A percentile compares a stretch with the other conserved stretches of the same genome.
Conservation (phyloP, 2,888 invertebrate species). For the Tribolium freemani region DNA sequence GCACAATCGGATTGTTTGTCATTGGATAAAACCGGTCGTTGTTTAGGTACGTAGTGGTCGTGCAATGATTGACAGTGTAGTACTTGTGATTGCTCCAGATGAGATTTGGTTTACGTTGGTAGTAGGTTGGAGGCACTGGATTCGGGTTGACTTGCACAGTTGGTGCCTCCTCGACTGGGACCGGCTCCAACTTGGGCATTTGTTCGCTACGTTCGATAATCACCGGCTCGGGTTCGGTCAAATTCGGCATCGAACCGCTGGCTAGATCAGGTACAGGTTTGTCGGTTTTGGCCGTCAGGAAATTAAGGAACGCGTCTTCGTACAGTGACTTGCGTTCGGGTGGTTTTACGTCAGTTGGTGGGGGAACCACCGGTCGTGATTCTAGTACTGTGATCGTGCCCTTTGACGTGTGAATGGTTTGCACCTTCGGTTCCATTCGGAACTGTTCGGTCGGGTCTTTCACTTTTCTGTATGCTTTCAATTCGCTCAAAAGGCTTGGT, state of each 20-base stretch:
- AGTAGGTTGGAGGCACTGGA: constrained; percentile 24
- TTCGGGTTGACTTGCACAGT: constrained; percentile 4
- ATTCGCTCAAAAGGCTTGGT: constrained; percentile 22
- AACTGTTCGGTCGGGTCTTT: constrained; percentile 43
- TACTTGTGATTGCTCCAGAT: constrained; percentile 59
- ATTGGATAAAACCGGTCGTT: constrained; percentile 64
- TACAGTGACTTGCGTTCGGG: constrained; percentile 40
- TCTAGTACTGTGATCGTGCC: constrained; percentile 56
- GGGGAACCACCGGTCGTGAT: constrained; percentile 39
- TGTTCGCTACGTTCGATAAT: constrained; percentile 43
- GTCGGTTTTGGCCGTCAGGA: constrained; percentile 45
- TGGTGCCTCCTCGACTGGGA: background rate
- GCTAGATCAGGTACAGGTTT: constrained; percentile 8
- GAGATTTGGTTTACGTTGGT: constrained; percentile 51
- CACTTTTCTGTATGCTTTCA: constrained; percentile 50
- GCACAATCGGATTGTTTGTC: constrained; percentile 50
- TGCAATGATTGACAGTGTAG: constrained; percentile 62
- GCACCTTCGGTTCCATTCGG: constrained; percentile 48
- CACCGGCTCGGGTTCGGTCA: constrained; percentile 45
- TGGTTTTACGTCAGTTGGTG: constrained; percentile 10
- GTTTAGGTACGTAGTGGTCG: constrained; percentile 56
- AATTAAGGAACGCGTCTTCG: constrained; percentile 55
- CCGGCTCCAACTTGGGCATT: constrained; percentile 48
- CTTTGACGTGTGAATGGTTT: constrained; percentile 57
- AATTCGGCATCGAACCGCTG: constrained; percentile 47